Evolutionary conservation across 2,113 vertebrate species (phyloP), one percentile per base, ranked within the genome.

Genomic region (Catharus fuscescens): DNA sequence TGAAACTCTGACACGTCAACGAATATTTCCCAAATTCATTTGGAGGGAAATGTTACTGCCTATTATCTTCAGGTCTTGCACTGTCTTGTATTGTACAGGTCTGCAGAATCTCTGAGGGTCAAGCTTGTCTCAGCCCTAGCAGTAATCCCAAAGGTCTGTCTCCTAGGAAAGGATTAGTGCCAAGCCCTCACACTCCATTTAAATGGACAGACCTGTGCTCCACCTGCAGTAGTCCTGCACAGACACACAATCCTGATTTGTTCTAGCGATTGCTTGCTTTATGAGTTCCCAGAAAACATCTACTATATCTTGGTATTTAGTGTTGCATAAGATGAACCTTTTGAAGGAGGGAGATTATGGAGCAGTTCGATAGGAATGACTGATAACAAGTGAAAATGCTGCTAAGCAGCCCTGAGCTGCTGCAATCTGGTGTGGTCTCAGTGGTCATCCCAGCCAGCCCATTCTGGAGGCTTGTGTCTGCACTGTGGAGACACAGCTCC

Each of bases 361-460:
- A 93, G 15, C 60, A 62, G 59, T 72, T 83, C 9, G 76, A 74
- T 88, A 54, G 72, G 88, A 96, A 86, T 93, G 94, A 50, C 72
- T 90, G 90, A 86, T 96, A 94, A 65, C 23, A 21, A 76, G 32
- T 47, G 32, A 80, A 83, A 88, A 77, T 74, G 69, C 52, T 86
- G 79, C 72, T 77, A 4, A 86, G 23, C 12, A 8, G 70, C 59
- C 38, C 50, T 66, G 79, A 92, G 47, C 60, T 83, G 50, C 26
- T 78, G 32, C 42, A 70, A 0, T 80, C 86, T 80, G 36, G 5
- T 86, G 2, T 62, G 24, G 42, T 62, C 52, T 36, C 13, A 2
- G 15, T 32, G 34, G 20, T 25, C 40, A 62, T 72, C 36, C 14
- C 38, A 71, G 62, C 29, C 44, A 42, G 53, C 9, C 17, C 14